Conservation (phyloP, 2,888 invertebrate species). For the Priapulus caudatus region DNA sequence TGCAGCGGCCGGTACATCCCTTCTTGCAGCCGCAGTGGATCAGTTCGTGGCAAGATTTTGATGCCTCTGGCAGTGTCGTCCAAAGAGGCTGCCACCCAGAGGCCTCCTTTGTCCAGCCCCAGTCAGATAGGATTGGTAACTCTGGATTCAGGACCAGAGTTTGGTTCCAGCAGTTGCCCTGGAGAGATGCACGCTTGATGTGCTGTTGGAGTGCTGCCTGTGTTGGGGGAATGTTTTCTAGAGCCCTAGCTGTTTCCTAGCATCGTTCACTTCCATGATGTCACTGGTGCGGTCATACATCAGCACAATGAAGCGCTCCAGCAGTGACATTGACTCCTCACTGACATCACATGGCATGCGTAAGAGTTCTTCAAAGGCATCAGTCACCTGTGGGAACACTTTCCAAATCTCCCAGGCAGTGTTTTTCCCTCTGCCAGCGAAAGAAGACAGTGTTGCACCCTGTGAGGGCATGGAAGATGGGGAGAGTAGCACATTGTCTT, state of each 20-base stretch:
- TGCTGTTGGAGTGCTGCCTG: not conserved
- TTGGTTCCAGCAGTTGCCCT: not conserved
- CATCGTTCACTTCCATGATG: not conserved
- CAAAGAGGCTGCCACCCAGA: not conserved
- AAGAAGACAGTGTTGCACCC: conserved; percentile 16
- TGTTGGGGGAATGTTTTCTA: conserved; percentile 1
- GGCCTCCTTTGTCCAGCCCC: conserved; percentile 1
- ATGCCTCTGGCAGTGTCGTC: not conserved
- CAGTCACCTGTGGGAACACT: not conserved
- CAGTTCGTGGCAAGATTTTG: not conserved
- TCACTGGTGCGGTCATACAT: conserved; percentile 1
- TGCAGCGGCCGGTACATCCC: not conserved
- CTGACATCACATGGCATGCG: not conserved
- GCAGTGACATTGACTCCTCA: too few species aligned
- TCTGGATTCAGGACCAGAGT: not conserved
- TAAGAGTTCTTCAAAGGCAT: too few species aligned
- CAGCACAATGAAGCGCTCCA: not conserved
- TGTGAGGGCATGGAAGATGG: conserved; percentile 14
- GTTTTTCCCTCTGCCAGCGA: conserved; percentile 13
- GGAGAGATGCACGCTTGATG: not conserved
- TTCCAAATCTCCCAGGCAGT: conserved; percentile 13
- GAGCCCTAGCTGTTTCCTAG: not conserved
- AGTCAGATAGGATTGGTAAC: not conserved
- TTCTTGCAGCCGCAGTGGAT: not conserved
- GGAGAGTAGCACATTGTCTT: conserved; percentile 1